phyloP scores from a whole-genome alignment of 2,888 invertebrate genomes.

The Reticulitermes lucifugus region DNA sequence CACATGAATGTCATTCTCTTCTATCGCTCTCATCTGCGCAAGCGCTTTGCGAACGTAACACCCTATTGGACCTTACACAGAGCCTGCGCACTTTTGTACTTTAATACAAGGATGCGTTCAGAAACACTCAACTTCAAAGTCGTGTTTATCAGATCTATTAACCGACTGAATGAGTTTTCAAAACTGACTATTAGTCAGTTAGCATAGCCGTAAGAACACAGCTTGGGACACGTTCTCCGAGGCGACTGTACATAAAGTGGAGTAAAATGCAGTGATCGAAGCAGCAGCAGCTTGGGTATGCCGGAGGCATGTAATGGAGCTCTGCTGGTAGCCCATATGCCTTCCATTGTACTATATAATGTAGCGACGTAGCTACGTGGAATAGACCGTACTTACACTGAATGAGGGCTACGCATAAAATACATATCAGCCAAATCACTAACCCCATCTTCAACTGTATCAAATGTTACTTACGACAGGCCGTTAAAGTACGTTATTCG shows the following conservation, averaged over 20 bases:
- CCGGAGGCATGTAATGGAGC: not conserved
- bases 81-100: not conserved
- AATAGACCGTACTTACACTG: not conserved
- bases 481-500: too few species aligned
- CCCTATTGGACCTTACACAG: not conserved
- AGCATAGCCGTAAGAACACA: not conserved
- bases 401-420: not conserved
- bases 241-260: not conserved
- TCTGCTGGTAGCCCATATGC: not conserved
- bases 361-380: not conserved
- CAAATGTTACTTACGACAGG: too few species aligned
- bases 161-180: not conserved
- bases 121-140: not conserved
- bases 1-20: constrained; percentile 9
- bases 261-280: not conserved
- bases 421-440: not conserved
- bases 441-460: too few species aligned
- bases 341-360: not conserved
- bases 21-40: not conserved
- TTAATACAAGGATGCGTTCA: constrained; percentile 2
- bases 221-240: not conserved
- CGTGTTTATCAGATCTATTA: not conserved
- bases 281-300: not conserved
- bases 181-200: too few species aligned
- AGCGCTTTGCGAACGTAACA: not conserved